Evolutionary conservation across 1,140 invertebrate genomes (phyloP), one percentile per base, ranked within the genome.

Genomic region (Pachyrhynchus sulphureomaculatus): DNA sequence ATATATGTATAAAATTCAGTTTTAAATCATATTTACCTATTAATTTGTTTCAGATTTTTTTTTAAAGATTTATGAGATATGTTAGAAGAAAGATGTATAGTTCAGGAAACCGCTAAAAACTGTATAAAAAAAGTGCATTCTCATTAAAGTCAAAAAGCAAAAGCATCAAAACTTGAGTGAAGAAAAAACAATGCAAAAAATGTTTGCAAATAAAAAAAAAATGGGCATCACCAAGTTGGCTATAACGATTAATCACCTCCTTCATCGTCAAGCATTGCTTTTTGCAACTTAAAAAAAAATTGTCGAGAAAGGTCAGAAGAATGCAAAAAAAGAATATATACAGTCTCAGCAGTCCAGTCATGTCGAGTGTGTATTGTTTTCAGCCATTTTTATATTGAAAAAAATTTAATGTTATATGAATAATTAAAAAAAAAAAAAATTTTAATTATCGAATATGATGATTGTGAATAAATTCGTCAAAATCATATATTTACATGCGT

Each of bases 131-230:
- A 48, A 41, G 54, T 57, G 54, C 54, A 57, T 36, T 13, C 39
- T 55, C 9, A 59, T 41, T 26, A 59, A 59, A 49, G 20, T 15
- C 49, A 53, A 52, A 61, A 61, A 61, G 58, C 58, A 61, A 42
- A 61, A 23, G 8, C 21, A 59, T 8, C 0, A 33, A 51, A 18
- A 47, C 3, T 20, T 10, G 26, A 21, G 37, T 17, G 6, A 8
- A 41, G 8, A 12, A 41, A 41, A 41, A 17, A 21, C 37, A 21
- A 41, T 17, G 15, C 37, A n/a, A n/a, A n/a, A n/a, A n/a, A n/a
- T n/a, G n/a, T n/a, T n/a, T n/a, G n/a, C n/a, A n/a, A n/a, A n/a
- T n/a, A n/a, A n/a, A n/a, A n/a, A n/a, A n/a, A n/a, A n/a, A n/a
- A n/a, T n/a, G n/a, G n/a, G n/a, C n/a, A n/a, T n/a, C n/a, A n/a